A percentile compares a stretch with the other conserved stretches of the same genome.
These are phyloP conservation scores for Odobenus rosmarus DNA, from an alignment of 2,113 vertebrate species.

Conservation along the genomic window DNA sequence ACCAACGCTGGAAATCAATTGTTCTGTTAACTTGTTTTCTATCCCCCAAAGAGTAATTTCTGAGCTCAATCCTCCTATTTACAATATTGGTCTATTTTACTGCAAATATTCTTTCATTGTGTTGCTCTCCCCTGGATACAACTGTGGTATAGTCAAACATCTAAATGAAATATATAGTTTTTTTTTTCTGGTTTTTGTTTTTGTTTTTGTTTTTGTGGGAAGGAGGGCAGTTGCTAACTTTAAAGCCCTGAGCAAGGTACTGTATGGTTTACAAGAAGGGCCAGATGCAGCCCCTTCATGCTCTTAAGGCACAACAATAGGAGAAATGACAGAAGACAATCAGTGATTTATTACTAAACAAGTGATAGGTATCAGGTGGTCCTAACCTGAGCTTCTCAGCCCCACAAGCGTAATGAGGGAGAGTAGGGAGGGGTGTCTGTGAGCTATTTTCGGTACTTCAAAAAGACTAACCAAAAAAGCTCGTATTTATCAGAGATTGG, in stretches of 20 bases:
- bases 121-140: neutral
- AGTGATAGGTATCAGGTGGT: slow-evolving; percentile 17
- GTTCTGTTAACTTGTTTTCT: slow-evolving; percentile 12
- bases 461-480: slow-evolving; percentile 40
- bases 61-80: neutral
- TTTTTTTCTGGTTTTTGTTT: neutral
- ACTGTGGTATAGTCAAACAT: neutral
- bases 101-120: slow-evolving; percentile 19
- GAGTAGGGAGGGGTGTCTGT: neutral
- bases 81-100: neutral
- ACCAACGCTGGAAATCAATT: neutral
- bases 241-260: slow-evolving; percentile 13
- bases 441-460: slow-evolving; percentile 47
- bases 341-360: slow-evolving; percentile 41
- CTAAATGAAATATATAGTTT: neutral
- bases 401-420: neutral
- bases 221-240: neutral
- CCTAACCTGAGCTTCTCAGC: slow-evolving; percentile 15
- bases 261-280: neutral
- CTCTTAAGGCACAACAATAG: neutral
- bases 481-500: slow-evolving; percentile 49
- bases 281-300: neutral
- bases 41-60: neutral
- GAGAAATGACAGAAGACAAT: slow-evolving; percentile 19
- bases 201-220: neutral